These are phyloP conservation scores for Melanaphis sacchari DNA, from an alignment of 1,140 invertebrate genomes.

Conservation along the genomic window DNA sequence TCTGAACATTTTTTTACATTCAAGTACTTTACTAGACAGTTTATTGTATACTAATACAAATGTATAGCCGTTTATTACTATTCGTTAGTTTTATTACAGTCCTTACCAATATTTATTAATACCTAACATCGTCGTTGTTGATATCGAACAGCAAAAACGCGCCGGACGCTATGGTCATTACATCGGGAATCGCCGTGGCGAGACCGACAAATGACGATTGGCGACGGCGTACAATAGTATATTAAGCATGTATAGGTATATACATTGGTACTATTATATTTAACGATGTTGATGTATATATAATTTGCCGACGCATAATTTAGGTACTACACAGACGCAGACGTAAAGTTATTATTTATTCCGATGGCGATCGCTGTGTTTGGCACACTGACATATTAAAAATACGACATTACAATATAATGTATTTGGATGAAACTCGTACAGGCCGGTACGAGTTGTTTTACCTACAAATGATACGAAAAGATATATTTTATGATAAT, in stretches of 20 bases:
- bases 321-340: not conserved
- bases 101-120: not conserved
- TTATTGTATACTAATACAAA: too few species aligned
- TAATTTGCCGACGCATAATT: not conserved
- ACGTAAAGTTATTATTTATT: not conserved
- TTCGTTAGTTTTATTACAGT: too few species aligned
- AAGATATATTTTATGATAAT: not conserved
- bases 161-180: not conserved
- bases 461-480: slow-evolving; percentile 2
- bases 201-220: not conserved
- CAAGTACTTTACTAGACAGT: too few species aligned
- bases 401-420: not conserved
- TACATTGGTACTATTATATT: not conserved
- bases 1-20: too few species aligned
- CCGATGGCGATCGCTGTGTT: not conserved
- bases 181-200: not conserved
- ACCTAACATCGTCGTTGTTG: not conserved
- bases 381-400: slow-evolving; percentile 32
- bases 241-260: not conserved
- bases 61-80: too few species aligned
- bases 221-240: not conserved
- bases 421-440: not conserved
- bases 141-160: not conserved
- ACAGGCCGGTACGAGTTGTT: not conserved
- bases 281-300: not conserved